Conservation (phyloP, 2,797 vertebrate genomes). For the Coregonus ussuriensis region DNA sequence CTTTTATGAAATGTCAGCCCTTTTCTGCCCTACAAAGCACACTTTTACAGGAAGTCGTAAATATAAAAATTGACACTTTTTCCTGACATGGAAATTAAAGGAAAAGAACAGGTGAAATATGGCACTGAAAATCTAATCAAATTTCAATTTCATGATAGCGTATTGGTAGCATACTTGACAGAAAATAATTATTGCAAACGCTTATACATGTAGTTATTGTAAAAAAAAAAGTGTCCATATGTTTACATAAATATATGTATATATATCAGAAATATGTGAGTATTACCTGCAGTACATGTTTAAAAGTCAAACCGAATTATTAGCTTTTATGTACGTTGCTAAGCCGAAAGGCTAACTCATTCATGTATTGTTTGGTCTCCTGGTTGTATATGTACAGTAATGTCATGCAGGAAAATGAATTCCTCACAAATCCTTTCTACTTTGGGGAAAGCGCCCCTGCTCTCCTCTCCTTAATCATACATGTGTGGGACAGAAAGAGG, state of each 20-base stretch:
- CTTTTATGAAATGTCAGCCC: constrained; percentile 27
- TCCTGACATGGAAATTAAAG: constrained; percentile 5
- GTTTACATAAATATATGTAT: constrained; percentile 57
- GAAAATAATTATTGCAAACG: constrained; percentile 8
- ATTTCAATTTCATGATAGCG: constrained; percentile 7
- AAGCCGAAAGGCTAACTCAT: constrained; percentile 24
- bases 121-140: constrained; percentile 29
- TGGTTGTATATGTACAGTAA: constrained; percentile 42
- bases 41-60: background rate
- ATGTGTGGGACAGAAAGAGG: constrained; percentile 33
- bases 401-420: constrained; percentile 11
- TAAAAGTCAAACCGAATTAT: constrained; percentile 4
- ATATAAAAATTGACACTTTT: background rate
- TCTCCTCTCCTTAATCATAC: constrained; percentile 17
- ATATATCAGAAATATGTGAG: constrained; percentile 58
- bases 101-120: constrained; percentile 26
- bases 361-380: constrained; percentile 37
- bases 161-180: constrained; percentile 24
- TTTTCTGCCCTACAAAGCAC: constrained; percentile 14
- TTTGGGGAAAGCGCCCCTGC: constrained; percentile 7
- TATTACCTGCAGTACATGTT: constrained; percentile 48
- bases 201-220: constrained; percentile 35
- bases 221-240: constrained; percentile 48
- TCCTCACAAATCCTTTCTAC: constrained; percentile 18
- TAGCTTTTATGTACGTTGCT: background rate